These are phyloP conservation scores for Sigmodon hispidus DNA, from an alignment of 2,113 vertebrate genomes.

Conservation along the genomic window DNA sequence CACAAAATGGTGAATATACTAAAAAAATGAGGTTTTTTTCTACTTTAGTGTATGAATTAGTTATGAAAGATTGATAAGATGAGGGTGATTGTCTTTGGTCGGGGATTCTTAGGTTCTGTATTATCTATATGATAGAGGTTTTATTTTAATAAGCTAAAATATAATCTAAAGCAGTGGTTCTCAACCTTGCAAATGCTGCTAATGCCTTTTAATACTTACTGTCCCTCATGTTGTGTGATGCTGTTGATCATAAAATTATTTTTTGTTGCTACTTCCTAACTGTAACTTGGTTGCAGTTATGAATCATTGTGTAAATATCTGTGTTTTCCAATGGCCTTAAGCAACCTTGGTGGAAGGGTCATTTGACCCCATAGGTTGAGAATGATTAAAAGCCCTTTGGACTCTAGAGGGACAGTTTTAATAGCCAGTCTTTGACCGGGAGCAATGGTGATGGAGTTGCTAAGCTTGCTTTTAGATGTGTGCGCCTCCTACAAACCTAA, in stretches of 20 bases:
- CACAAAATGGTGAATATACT: neutral
- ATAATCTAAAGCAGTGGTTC: neutral
- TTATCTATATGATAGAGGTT: neutral
- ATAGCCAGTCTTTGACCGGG: neutral
- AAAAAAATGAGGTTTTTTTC: neutral
- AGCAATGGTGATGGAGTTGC: too few relatives aligned
- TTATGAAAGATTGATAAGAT: neutral
- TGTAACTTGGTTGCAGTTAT: neutral
- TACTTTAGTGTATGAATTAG: neutral
- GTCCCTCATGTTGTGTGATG: neutral
- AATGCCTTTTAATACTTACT: neutral
- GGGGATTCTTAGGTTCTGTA: neutral
- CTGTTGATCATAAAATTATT: too few relatives aligned
- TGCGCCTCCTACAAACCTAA: neutral
- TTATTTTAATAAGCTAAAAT: neutral
- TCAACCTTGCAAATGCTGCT: neutral
- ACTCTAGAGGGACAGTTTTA: neutral
- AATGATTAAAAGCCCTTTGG: neutral
- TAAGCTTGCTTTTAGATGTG: neutral
- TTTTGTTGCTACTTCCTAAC: neutral
- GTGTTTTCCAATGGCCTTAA: neutral
- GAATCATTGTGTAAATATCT: neutral
- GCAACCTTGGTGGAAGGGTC: neutral
- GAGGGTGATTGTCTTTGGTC: neutral
- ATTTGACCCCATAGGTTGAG: neutral